Evolutionary conservation across 2,113 vertebrate species (phyloP), one percentile per base, ranked within the genome.

Genomic region (Myrmecophaga tridactyla): DNA sequence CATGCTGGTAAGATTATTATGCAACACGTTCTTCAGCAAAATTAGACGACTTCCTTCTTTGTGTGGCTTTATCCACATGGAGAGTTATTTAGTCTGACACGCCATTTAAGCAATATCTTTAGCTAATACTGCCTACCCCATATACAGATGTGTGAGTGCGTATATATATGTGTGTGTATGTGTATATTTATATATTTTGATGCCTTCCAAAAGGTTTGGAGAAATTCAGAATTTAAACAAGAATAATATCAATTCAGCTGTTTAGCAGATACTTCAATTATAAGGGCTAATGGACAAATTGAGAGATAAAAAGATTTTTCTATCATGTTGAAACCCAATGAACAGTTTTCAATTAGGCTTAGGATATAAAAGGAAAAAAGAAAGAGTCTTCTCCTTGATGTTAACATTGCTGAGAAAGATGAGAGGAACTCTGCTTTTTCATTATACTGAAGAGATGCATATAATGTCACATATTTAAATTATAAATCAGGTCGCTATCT

Each of bases 401-500:
- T 98, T 98, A 98, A 98, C 98, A 98, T 98, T 98, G 97, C 98
- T 18, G 96, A 97, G 97, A 97, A 98, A 98, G 98, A 99, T 98
- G 98, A 99, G 98, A 98, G 98, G 98, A 98, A 98, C 97, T 98
- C 98, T 9, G 95, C 98, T 98, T 98, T 98, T 98, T 98, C 98
- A 98, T 98, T 98, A 98, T 97, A 97, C 98, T 98, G 98, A 98
- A 98, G 98, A 98, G 98, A 98, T 97, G 97, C 98, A 97, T 96
- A 98, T 97, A 98, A 98, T 98, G 98, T 98, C 41, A 97, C 98
- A 98, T 99, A 98, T 99, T 98, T 99, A 98, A 99, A 99, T 99
- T 98, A 99, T 99, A 99, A 99, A 99, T 98, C 98, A 98, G 98
- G 98, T 98, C 97, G 97, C 98, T 98, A 97, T 98, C 98, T 98